phyloP scores from a whole-genome alignment of 2,888 invertebrate genomes.

The Hypselothyrea guttata region DNA sequence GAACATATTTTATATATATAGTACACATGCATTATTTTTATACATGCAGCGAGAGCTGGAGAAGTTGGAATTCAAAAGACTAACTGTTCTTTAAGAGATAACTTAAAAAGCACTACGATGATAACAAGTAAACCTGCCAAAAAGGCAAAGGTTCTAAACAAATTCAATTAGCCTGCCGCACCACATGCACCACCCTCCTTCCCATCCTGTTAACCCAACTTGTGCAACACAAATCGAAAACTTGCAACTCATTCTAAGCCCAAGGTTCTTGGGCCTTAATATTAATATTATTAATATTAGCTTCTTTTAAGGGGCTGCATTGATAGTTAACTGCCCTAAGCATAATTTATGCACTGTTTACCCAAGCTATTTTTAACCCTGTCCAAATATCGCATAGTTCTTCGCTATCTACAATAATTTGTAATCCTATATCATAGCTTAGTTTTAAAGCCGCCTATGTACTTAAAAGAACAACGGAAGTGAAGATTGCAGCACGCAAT shows the following conservation, averaged over 20 bases:
- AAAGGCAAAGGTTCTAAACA: constrained; percentile 8
- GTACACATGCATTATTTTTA: constrained; percentile 47
- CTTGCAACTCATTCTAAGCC: too few relatives aligned
- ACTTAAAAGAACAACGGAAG: constrained; percentile 46
- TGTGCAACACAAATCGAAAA: constrained; percentile 28
- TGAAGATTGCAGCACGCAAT: constrained; percentile 42
- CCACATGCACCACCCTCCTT: constrained; percentile 40
- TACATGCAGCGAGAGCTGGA: constrained; percentile 52
- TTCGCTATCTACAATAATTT: too few relatives aligned
- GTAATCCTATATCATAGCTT: constrained; percentile 50
- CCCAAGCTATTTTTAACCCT: neutral
- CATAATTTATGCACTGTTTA: constrained; percentile 6
- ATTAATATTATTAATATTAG: constrained; percentile 22
- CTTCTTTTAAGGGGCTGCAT: neutral
- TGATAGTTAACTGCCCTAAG: neutral
- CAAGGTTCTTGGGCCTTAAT: too few relatives aligned
- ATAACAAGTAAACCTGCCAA: constrained; percentile 13
- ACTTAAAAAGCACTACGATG: constrained; percentile 8
- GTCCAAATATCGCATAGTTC: too few relatives aligned
- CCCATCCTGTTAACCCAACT: constrained; percentile 48
- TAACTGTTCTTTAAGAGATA: constrained; percentile 67
- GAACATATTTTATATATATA: constrained; percentile 73
- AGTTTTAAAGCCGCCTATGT: constrained; percentile 48
- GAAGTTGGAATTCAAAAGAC: constrained; percentile 75
- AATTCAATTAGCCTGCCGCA: constrained; percentile 10